Conservation (phyloP, 2,113 vertebrate species). For the Cephalophus harveyi region DNA sequence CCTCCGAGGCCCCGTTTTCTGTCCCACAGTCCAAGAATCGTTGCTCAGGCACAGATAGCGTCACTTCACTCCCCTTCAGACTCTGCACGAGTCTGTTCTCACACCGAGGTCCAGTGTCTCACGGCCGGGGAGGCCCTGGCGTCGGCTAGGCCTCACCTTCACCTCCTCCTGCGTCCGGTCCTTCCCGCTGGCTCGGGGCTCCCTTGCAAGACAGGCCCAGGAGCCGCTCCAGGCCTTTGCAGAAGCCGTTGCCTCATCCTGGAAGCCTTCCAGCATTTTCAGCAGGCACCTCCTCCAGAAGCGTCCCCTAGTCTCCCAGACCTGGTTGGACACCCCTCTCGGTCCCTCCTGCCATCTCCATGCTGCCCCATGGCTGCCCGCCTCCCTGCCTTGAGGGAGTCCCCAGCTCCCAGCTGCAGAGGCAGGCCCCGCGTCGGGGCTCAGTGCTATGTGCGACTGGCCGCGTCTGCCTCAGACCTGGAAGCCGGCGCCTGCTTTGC, state of each 20-base stretch:
- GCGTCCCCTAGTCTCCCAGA: background rate
- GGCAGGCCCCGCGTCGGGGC: background rate
- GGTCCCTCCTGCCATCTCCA: no score
- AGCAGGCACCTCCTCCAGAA: background rate
- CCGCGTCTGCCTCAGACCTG: accelerated
- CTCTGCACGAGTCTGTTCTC: background rate
- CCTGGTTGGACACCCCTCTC: accelerated
- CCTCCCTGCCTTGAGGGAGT: background rate
- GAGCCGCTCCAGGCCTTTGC: background rate
- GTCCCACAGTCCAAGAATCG: accelerated
- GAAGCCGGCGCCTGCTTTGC: background rate
- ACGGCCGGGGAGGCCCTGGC: background rate
- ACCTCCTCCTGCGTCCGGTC: background rate
- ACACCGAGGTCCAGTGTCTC: background rate
- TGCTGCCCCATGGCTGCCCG: background rate
- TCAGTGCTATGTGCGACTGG: accelerated
- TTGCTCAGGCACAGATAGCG: background rate
- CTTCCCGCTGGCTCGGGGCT: background rate
- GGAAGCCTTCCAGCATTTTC: background rate
- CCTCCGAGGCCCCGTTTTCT: background rate
- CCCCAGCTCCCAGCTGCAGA: background rate
- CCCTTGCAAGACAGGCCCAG: background rate
- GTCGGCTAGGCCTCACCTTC: background rate
- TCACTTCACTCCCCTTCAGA: no score
- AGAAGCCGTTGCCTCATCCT: background rate